phyloP scores from a whole-genome alignment of 2,888 invertebrate species.

The Drosophila seclusa region DNA sequence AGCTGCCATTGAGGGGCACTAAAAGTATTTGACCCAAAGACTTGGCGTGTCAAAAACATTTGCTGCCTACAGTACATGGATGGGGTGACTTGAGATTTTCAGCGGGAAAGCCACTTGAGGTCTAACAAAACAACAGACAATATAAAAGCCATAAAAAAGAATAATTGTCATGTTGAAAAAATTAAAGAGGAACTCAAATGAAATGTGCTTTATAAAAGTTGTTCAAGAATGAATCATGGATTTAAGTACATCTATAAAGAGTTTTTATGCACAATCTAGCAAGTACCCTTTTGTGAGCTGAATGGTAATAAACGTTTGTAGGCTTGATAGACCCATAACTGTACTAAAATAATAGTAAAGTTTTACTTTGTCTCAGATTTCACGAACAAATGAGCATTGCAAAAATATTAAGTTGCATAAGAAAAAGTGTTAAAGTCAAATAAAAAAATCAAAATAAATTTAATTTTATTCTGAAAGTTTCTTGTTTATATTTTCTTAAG shows the following conservation, averaged over 20 bases:
- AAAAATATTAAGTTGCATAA: background rate
- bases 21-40: slow-evolving; percentile 72
- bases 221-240: slow-evolving; percentile 18
- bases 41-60: slow-evolving; percentile 78
- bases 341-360: background rate
- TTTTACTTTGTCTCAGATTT: background rate
- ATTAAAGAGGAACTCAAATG: slow-evolving; percentile 20
- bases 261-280: background rate
- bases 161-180: slow-evolving; percentile 40
- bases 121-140: slow-evolving; percentile 38
- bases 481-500: slow-evolving; percentile 1
- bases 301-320: background rate
- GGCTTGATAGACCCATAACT: background rate
- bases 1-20: slow-evolving; percentile 46
- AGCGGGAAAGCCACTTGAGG: slow-evolving; percentile 23
- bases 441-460: slow-evolving; percentile 10
- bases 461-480: slow-evolving; percentile 13
- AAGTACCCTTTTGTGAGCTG: background rate
- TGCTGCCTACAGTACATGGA: slow-evolving; percentile 42
- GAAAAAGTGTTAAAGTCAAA: background rate
- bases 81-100: slow-evolving; percentile 17
- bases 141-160: slow-evolving; percentile 46
- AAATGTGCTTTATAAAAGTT: slow-evolving; percentile 19
- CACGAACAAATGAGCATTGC: background rate
- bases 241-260: slow-evolving; percentile 14